phyloP scores from a whole-genome alignment of 2,797 vertebrate genomes.

The Alca torda region DNA sequence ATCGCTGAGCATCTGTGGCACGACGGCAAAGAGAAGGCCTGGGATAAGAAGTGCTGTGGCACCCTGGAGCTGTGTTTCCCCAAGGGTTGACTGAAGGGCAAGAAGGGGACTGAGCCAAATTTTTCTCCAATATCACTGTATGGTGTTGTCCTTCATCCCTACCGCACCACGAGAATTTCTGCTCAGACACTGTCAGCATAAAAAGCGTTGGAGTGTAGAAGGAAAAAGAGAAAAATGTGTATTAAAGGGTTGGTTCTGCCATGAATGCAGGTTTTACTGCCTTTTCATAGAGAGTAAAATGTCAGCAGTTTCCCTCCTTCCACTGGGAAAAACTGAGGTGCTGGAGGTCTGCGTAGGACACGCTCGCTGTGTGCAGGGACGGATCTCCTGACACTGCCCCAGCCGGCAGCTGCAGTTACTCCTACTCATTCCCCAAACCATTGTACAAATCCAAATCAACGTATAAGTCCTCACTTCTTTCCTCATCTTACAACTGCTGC shows the following conservation, averaged over 20 bases:
- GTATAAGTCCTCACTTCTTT: not conserved
- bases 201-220: not conserved
- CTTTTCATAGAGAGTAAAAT: not conserved
- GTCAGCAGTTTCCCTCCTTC: not conserved
- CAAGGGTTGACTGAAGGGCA: not conserved
- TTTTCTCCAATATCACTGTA: not conserved
- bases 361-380: rapidly evolving
- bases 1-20: not conserved
- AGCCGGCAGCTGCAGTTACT: not conserved
- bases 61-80: not conserved
- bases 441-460: not conserved
- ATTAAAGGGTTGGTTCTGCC: not conserved
- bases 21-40: rapidly evolving
- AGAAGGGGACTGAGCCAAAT: not conserved
- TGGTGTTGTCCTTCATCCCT: not conserved
- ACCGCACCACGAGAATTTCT: not conserved
- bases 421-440: not conserved
- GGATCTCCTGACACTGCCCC: not conserved
- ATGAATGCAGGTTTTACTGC: not conserved
- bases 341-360: not conserved
- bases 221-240: not conserved
- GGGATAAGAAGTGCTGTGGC: not conserved
- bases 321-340: not conserved
- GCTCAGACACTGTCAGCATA: not conserved
- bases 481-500: not conserved